Conservation (phyloP, 2,797 vertebrate species). For the Poeciliopsis gracilis region DNA sequence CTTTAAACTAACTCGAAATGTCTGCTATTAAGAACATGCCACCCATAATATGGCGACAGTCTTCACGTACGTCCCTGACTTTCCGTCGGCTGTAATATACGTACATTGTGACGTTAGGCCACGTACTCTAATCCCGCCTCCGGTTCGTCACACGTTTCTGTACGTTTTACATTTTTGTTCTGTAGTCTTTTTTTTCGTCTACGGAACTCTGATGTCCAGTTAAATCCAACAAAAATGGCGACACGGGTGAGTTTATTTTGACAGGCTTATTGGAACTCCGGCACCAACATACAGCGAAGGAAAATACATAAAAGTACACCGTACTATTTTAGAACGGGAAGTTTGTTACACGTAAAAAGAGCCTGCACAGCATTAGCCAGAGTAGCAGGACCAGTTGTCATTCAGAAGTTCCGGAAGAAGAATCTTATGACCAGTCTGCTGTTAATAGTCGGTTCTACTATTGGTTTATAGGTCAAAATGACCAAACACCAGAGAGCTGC, state of each 20-base stretch:
- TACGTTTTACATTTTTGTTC: constrained; percentile 9
- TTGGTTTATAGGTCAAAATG: background rate
- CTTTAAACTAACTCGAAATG: background rate
- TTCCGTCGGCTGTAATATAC: background rate
- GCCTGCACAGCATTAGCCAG: constrained; percentile 36
- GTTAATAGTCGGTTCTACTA: background rate
- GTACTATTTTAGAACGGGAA: background rate
- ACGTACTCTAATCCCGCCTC: constrained; percentile 32
- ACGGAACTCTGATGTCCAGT: constrained; percentile 26
- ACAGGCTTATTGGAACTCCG: background rate
- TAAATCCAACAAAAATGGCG: constrained; percentile 59
- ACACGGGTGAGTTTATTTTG: constrained; percentile 67
- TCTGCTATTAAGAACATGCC: background rate
- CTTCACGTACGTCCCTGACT: background rate
- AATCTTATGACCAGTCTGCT: constrained; percentile 52
- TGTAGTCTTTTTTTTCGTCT: constrained; percentile 19
- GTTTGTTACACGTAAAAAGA: constrained; percentile 7
- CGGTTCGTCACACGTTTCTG: constrained; percentile 4
- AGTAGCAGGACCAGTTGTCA: constrained; percentile 64
- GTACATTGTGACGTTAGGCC: constrained; percentile 27
- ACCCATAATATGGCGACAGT: constrained; percentile 2
- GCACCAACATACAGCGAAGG: fast-evolving
- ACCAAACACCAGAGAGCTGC: background rate
- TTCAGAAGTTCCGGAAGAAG: constrained; percentile 73
- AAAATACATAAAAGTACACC: background rate